phyloP scores from a whole-genome alignment of 2,113 vertebrate species.

The Laticauda laticaudata region DNA sequence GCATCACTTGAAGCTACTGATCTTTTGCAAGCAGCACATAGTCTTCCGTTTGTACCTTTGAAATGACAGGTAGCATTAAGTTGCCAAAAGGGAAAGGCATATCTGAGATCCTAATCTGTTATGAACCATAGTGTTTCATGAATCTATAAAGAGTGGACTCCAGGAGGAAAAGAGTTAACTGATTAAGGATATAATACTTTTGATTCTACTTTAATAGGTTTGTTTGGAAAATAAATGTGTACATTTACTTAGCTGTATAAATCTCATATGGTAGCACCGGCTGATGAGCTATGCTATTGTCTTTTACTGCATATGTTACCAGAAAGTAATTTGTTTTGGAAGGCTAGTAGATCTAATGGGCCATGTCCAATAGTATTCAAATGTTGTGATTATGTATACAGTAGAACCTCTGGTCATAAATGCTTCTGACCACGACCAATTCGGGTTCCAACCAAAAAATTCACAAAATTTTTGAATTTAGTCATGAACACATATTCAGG shows the following conservation, averaged over 20 bases:
- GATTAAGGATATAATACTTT: conserved; percentile 31
- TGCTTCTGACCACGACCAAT: no score
- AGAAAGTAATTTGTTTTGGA: conserved; percentile 69
- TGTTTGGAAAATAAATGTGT: conserved; percentile 63
- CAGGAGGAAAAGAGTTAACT: background rate
- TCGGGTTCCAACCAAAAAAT: no score
- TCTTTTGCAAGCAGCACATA: background rate
- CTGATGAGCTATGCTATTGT: conserved; percentile 51
- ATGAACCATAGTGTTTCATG: conserved; percentile 21
- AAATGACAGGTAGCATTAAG: background rate
- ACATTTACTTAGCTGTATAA: conserved; percentile 75
- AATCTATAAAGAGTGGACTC: accelerated
- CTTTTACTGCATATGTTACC: conserved; percentile 58
- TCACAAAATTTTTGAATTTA: no score
- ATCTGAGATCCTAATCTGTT: background rate
- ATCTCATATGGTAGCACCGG: conserved; percentile 61
- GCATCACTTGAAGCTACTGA: background rate
- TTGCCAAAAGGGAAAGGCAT: background rate
- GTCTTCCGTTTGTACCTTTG: background rate
- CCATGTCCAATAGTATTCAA: conserved; percentile 58
- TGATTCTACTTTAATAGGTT: conserved; percentile 48
- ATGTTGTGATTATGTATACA: no score
- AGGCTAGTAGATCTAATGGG: conserved; percentile 63
- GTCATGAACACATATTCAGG: no score
- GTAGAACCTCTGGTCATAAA: no score